Evolutionary conservation across 2,888 invertebrate species (phyloP), one percentile per base, ranked within the genome.

Genomic region (Drepanosiphum platanoidis): DNA sequence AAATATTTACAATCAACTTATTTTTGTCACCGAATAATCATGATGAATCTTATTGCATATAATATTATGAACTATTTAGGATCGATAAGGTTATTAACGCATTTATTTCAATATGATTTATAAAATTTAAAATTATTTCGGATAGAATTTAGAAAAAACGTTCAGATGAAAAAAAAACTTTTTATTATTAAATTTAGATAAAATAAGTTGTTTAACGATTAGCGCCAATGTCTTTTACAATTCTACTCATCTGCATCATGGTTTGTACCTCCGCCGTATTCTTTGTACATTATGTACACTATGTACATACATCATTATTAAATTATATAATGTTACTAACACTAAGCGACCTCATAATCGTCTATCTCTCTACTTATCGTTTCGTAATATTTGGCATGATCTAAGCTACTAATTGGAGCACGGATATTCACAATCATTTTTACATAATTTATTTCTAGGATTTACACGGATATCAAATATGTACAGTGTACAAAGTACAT

Each of bases 311-410:
- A 36, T 8, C 2, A 22, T 58, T 64, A 32, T 46, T 27, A 66
- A 46, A 46, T 66, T 66, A 66, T 42, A 66, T 68, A 66, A 79
- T 66, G 32, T 46, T 46, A 79, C 66, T 34, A 42, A 66, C n/a
- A 66, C 42, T n/a, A 4, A 30, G 3, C 39, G 46, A 66, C 8
- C 18, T 34, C 32, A n/a, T 34, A n/a, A 68, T 46, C 42, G 15
- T 32, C 39, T 64, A 64, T 32, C 22, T 30, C 8, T 46, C 18
- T 5, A 5, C 30, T 71, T 9, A 22, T 34, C 4, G 46, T 79
- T 79, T 68, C 27, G 68, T 79, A 79, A 79, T 66, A 15, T 79
- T 68, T 46, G 46, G 46, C 22, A n/a, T 34, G 46, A 15, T 32
- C 27, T 52, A 34, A 66, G 32, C 32, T 15, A 79, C 15, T 61